phyloP scores from a whole-genome alignment of 2,113 vertebrate species.

The Antechinus flavipes region DNA sequence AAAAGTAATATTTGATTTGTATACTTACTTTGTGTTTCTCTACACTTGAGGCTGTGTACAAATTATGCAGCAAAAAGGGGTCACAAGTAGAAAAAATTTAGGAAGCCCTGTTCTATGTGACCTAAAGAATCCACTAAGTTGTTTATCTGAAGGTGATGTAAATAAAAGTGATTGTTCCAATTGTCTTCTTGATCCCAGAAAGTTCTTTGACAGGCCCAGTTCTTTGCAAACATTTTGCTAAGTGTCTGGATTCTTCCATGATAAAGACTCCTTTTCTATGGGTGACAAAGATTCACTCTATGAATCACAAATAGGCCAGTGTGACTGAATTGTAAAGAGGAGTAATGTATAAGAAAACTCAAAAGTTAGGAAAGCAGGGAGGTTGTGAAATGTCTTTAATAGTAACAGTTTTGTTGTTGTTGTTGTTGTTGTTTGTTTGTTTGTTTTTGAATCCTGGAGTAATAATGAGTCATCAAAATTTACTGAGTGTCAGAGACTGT shows the following conservation, averaged over 20 bases:
- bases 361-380: background rate
- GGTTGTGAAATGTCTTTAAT: background rate
- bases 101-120: too few species aligned
- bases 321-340: background rate
- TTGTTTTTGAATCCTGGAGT: background rate
- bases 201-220: background rate
- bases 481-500: background rate
- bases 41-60: too few species aligned
- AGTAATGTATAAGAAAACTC: background rate
- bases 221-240: background rate
- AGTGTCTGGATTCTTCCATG: background rate
- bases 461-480: background rate
- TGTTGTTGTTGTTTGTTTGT: too few species aligned
- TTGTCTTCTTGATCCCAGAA: background rate
- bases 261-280: background rate
- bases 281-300: background rate
- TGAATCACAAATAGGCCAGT: background rate
- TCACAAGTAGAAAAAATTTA: too few species aligned
- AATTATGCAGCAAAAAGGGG: too few species aligned
- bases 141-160: background rate
- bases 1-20: too few species aligned
- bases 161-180: background rate
- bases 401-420: background rate
- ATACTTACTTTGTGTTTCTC: too few species aligned
- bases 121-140: background rate